These are phyloP conservation scores for Odocoileus virginianus DNA, from an alignment of 2,113 vertebrate species.

Conservation along the genomic window DNA sequence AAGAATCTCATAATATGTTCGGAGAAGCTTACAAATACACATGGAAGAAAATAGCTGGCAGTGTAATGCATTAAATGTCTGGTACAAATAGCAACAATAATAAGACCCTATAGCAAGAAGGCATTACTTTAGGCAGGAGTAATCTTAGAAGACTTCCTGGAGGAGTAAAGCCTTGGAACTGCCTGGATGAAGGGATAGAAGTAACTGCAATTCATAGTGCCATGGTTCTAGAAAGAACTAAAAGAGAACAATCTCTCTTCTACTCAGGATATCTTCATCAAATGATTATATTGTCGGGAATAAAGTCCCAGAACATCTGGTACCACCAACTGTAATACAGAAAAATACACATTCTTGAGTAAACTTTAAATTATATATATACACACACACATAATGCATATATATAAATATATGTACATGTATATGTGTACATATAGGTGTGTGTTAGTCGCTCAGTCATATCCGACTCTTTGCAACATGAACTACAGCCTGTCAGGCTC, in stretches of 20 bases:
- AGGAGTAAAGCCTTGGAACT: background rate
- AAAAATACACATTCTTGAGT: background rate
- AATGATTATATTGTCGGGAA: background rate
- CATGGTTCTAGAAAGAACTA: background rate
- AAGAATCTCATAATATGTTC: background rate
- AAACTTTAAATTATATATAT: background rate
- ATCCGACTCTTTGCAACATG: background rate
- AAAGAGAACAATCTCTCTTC: background rate
- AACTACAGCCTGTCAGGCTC: background rate
- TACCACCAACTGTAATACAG: background rate
- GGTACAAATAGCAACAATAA: background rate
- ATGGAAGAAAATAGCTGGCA: background rate
- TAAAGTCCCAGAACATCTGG: background rate
- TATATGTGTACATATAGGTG: background rate
- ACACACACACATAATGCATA: background rate
- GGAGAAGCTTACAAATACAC: background rate
- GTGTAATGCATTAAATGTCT: background rate
- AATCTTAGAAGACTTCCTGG: background rate
- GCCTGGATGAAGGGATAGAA: background rate
- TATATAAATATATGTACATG: background rate
- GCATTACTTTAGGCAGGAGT: background rate
- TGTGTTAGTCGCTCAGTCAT: background rate
- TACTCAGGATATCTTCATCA: background rate
- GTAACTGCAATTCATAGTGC: background rate
- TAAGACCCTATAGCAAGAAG: background rate